Conservation (phyloP, 2,797 vertebrate species). For the Melopsittacus undulatus region DNA sequence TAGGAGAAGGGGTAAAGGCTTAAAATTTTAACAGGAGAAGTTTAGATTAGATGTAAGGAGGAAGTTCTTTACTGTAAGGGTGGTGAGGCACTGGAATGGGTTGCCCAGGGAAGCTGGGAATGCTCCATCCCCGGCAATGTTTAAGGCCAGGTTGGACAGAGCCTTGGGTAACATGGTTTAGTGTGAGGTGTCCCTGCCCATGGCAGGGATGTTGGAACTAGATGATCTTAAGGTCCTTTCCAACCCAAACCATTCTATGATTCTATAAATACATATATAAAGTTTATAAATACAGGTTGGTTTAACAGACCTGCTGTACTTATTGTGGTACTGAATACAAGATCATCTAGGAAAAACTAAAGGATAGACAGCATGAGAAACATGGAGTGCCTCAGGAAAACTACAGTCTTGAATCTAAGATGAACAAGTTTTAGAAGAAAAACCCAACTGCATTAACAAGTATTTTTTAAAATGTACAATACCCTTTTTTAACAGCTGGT, state of each 20-base stretch:
- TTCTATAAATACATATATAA: neutral
- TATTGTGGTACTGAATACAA: neutral
- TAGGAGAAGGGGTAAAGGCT: no score
- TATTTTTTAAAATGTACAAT: neutral
- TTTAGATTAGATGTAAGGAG: no score
- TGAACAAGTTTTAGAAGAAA: neutral
- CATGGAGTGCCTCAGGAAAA: neutral
- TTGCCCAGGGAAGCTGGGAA: no score
- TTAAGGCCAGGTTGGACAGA: no score
- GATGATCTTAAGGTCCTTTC: no score
- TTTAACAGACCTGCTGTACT: neutral
- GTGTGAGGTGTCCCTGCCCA: no score
- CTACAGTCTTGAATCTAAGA: neutral
- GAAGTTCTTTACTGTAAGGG: no score
- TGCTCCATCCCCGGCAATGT: no score
- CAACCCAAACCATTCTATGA: no score
- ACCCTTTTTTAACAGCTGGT: neutral
- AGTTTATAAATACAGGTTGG: neutral
- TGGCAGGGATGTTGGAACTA: neutral
- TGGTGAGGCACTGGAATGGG: no score
- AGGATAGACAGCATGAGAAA: neutral
- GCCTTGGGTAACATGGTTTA: no score
- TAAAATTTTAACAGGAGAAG: no score
- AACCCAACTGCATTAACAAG: neutral
- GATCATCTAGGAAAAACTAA: neutral